A percentile compares a stretch with the other conserved stretches of the same genome.
phyloP scores from a whole-genome alignment of 37 sponge, comb jelly and placozoan species.

The Ianthella basta region DNA sequence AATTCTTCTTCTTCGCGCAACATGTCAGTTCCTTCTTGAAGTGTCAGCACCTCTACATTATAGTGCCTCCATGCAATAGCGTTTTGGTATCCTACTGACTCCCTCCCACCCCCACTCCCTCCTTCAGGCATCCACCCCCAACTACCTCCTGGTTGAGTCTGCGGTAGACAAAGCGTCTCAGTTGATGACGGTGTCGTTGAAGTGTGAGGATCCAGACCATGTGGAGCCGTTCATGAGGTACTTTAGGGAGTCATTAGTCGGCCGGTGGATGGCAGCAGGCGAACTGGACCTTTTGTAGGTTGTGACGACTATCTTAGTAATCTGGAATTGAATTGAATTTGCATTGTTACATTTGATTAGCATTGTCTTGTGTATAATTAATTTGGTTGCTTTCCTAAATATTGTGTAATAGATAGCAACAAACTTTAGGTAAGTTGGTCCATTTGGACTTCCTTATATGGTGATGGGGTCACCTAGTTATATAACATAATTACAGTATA shows the following conservation, averaged over 20 bases:
- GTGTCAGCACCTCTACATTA: neutral
- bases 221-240: constrained; percentile 58
- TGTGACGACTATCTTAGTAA: too few species aligned
- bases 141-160: constrained; percentile 74
- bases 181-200: constrained; percentile 55
- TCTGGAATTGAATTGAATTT: too few species aligned
- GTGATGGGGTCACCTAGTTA: too few species aligned
- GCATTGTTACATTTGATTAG: too few species aligned
- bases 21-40: constrained; percentile 56
- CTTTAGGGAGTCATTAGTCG: constrained; percentile 67
- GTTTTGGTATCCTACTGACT: neutral
- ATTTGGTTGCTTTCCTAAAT: too few species aligned
- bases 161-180: constrained; percentile 36
- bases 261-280: constrained; percentile 47
- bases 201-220: constrained; percentile 66
- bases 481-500: too few species aligned
- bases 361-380: too few species aligned
- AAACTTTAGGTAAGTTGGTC: too few species aligned
- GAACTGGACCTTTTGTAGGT: neutral
- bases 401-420: too few species aligned
- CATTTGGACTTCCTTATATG: too few species aligned
- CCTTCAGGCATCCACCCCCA: constrained; percentile 63
- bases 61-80: too few species aligned
- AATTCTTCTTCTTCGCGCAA: constrained; percentile 88
- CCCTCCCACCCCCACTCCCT: constrained; percentile 2